phyloP scores from a whole-genome alignment of 2,113 vertebrate genomes.

The Ibidorhyncha struthersii region DNA sequence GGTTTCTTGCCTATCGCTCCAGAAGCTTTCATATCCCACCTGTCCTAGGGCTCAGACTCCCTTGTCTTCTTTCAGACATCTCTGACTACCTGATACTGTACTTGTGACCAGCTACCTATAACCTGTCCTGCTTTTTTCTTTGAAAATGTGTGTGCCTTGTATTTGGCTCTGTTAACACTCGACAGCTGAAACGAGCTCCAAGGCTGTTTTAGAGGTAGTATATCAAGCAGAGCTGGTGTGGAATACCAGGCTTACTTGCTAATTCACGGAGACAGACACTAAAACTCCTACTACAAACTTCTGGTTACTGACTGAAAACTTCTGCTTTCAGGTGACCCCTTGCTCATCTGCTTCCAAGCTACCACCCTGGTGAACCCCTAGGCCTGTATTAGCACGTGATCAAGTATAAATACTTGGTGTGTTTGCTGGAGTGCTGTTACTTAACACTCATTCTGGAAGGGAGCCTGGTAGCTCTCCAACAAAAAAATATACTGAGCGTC shows the following conservation, averaged over 20 bases:
- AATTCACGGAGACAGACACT: neutral
- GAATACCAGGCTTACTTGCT: neutral
- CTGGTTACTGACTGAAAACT: neutral
- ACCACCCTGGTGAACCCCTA: neutral
- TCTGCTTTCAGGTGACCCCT: neutral
- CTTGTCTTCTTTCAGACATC: neutral
- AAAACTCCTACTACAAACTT: neutral
- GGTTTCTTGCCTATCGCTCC: neutral
- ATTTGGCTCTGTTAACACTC: neutral
- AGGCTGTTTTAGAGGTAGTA: neutral
- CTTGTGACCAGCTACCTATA: neutral
- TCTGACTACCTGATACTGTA: neutral
- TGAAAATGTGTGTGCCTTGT: neutral
- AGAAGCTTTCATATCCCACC: neutral
- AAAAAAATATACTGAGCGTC: neutral
- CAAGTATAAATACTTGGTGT: neutral
- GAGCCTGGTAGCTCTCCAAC: neutral
- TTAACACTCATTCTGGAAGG: neutral
- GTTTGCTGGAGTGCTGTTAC: constrained; percentile 5
- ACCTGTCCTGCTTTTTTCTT: neutral
- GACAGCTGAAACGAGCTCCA: neutral
- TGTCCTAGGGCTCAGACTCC: neutral
- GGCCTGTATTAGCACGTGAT: neutral
- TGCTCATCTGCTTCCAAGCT: neutral
- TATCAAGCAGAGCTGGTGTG: neutral